Conservation (phyloP, 1,140 invertebrate species). For the Aphis gossypii region DNA sequence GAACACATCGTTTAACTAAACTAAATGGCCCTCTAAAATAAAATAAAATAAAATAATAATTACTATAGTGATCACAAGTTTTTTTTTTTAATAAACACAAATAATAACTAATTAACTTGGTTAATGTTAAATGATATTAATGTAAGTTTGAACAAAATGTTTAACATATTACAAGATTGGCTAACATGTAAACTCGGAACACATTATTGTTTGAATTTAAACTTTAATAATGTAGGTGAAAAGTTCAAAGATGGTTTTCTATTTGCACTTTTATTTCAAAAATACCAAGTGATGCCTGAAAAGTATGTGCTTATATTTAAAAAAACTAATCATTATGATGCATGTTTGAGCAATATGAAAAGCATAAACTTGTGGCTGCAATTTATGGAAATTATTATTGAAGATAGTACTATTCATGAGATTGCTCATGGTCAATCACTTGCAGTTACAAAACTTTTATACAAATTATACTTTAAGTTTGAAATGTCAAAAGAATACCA, state of each 20-base stretch:
- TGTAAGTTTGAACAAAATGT: background rate
- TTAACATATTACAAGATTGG: slow-evolving; percentile 20
- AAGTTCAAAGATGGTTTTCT: slow-evolving; percentile 38
- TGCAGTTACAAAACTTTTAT: background rate
- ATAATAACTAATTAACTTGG: background rate
- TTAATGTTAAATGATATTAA: background rate
- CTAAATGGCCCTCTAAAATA: slow-evolving; percentile 94
- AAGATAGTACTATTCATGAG: background rate
- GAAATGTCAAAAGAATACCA: slow-evolving; percentile 20
- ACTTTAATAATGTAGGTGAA: slow-evolving; percentile 30
- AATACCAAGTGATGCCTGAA: slow-evolving; percentile 34
- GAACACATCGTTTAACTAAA: slow-evolving; percentile 93
- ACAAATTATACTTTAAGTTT: slow-evolving; percentile 14
- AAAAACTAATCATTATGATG: background rate
- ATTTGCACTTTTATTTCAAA: slow-evolving; percentile 28
- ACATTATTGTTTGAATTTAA: slow-evolving; percentile 8
- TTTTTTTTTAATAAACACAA: background rate
- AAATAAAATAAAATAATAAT: slow-evolving; percentile 61
- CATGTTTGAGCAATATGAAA: slow-evolving; percentile 40
- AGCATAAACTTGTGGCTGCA: slow-evolving; percentile 29
- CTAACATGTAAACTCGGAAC: slow-evolving; percentile 32
- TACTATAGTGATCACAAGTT: slow-evolving; percentile 7
- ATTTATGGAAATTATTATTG: background rate
- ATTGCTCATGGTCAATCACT: slow-evolving; percentile 32
- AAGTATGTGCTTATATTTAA: background rate